A percentile compares a stretch with the other conserved stretches of the same genome.
Conservation (phyloP, 2,797 vertebrate species). For the Gouania willdenowi region DNA sequence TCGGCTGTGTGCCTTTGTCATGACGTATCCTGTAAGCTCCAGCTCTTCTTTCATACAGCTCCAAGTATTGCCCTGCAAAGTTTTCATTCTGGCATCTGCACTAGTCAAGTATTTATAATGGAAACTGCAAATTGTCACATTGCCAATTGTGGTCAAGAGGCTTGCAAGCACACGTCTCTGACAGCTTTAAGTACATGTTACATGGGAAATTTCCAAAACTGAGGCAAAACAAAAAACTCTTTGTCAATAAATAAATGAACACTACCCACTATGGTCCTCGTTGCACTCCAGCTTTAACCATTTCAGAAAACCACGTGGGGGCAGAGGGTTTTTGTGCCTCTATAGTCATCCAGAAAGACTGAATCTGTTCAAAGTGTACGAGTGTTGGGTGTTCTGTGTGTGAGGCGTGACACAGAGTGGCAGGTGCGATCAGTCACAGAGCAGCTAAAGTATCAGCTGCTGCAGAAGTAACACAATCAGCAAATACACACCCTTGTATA, state of each 20-base stretch:
- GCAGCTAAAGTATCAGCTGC: constrained; percentile 55
- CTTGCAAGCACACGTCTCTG: no score
- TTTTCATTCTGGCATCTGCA: neutral
- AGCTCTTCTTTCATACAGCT: neutral
- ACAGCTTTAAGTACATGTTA: no score
- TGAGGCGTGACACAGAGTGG: constrained; percentile 25
- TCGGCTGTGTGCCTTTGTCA: no score
- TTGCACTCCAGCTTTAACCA: constrained; percentile 10
- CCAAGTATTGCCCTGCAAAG: neutral
- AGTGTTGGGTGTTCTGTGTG: neutral
- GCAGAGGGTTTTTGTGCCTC: constrained; percentile 32
- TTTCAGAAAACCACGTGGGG: neutral
- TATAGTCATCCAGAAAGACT: constrained; percentile 24
- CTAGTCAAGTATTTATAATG: neutral
- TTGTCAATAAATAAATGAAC: constrained; percentile 5
- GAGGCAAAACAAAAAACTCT: constrained; percentile 10
- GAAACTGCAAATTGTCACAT: constrained; percentile 1
- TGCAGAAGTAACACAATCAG: constrained; percentile 49
- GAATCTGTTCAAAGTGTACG: neutral
- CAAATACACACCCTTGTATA: constrained; percentile 11
- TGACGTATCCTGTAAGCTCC: no score
- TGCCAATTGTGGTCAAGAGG: neutral
- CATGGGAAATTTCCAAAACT: neutral
- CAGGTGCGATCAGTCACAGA: constrained; percentile 60
- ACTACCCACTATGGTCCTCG: constrained; percentile 18